Conservation (phyloP, 2,888 invertebrate species). For the Acanthosoma haemorrhoidale region DNA sequence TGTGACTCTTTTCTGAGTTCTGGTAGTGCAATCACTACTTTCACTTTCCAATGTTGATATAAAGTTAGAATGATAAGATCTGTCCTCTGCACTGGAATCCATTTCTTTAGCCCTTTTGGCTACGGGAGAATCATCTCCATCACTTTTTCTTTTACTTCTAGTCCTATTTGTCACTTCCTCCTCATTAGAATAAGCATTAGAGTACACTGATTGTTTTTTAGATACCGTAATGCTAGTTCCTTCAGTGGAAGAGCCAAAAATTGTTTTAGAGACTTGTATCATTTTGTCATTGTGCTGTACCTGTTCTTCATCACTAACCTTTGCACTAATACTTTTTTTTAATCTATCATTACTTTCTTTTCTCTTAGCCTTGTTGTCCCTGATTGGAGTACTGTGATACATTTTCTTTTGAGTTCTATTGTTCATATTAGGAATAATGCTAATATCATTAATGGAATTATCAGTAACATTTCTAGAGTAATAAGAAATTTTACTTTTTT, state of each 20-base stretch:
- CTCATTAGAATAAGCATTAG: not conserved
- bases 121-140: not conserved
- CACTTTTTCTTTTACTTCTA: not conserved
- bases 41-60: not conserved
- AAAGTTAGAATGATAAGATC: not conserved
- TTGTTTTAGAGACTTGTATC: not conserved
- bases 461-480: not conserved
- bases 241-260: not conserved
- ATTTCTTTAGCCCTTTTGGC: not conserved
- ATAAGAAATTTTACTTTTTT: not conserved
- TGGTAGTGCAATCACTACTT: not conserved
- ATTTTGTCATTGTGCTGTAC: not conserved
- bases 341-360: not conserved
- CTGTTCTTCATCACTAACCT: not conserved
- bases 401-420: not conserved
- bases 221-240: not conserved
- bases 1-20: not conserved
- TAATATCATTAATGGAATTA: not conserved
- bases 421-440: not conserved
- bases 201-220: not conserved
- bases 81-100: not conserved
- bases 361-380: not conserved
- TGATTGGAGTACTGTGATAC: not conserved
- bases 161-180: not conserved
- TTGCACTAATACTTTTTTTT: not conserved